These are phyloP conservation scores for Rattus rattus DNA, from an alignment of 2,113 vertebrate genomes.

Conservation along the genomic window DNA sequence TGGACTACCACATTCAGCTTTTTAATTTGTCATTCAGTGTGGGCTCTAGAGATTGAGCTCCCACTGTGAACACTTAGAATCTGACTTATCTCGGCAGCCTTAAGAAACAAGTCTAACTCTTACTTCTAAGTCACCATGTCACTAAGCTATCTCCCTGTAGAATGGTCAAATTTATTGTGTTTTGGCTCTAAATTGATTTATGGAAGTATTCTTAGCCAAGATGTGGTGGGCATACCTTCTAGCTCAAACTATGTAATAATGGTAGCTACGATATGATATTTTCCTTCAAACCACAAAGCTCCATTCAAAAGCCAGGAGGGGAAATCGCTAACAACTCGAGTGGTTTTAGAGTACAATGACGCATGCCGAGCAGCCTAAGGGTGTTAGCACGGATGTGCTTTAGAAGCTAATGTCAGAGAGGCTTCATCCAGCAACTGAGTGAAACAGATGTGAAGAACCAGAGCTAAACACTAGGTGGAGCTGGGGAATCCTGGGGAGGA, in stretches of 20 bases:
- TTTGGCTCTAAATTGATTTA: slow-evolving; percentile 45
- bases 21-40: background rate
- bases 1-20: too few species aligned
- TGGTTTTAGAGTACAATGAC: background rate
- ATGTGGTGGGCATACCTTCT: background rate
- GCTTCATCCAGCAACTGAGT: background rate
- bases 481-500: background rate
- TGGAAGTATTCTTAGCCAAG: slow-evolving; percentile 11
- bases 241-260: slow-evolving; percentile 41
- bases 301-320: slow-evolving; percentile 28
- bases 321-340: slow-evolving; percentile 25
- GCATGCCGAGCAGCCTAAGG: background rate
- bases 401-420: background rate
- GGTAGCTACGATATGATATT: background rate
- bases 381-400: background rate
- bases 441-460: background rate
- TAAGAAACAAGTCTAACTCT: slow-evolving; percentile 32
- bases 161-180: background rate
- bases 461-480: background rate
- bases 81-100: background rate
- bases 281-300: background rate
- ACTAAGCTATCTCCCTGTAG: background rate
- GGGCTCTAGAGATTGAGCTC: background rate
- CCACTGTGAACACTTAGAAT: background rate
- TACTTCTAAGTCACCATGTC: background rate